Evolutionary conservation across 2,797 vertebrate genomes (phyloP), one percentile per base, ranked within the genome.

Genomic region (Erpetoichthys calabaricus): DNA sequence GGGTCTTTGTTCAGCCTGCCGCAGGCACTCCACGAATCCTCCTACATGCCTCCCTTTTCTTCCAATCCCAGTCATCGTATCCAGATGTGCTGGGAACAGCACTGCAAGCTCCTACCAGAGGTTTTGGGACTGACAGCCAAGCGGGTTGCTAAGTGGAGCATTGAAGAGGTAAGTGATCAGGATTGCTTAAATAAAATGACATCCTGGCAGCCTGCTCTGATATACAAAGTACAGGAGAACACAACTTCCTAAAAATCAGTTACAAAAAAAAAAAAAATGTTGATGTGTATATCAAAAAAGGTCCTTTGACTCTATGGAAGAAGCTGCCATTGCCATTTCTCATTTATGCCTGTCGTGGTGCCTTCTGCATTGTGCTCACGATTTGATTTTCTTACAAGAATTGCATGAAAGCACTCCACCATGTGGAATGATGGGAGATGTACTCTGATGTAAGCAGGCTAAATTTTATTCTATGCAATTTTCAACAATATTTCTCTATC

Each of bases 11-110:
- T 68, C 44, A 69, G 72, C 59, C 84, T 95, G 53, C 91, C 92
- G 81, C 90, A 94, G 80, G 86, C 90, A 46, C 85, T 94, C 55
- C 91, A 94, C 55, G 88, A 94, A 69, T 94, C 91, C 3, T 86
- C 94, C 68, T 94, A 94, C 67, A 89, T 88, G 68, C 86, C 89
- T 41, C 81, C 89, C 57, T 72, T 87, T 71, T 82, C 82, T 3
- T 70, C 84, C 60, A 82, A 80, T 47, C 75, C 88, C 75, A 80
- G 79, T 61, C 85, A 80, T 44, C 81, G 75, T 55, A 75, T 87
- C 54, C 80, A 81, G 58, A 86, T 93, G 60, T 90, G 86, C 75
- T 94, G 91, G 91, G 88, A 94, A 78, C 89, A 94, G 78, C 89
- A 94, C 75, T 91, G 91, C 76, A 88, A 87, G 79, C 82, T 94